Evolutionary conservation across 2,797 vertebrate genomes (phyloP).

Genomic region (Florisuga fusca): DNA sequence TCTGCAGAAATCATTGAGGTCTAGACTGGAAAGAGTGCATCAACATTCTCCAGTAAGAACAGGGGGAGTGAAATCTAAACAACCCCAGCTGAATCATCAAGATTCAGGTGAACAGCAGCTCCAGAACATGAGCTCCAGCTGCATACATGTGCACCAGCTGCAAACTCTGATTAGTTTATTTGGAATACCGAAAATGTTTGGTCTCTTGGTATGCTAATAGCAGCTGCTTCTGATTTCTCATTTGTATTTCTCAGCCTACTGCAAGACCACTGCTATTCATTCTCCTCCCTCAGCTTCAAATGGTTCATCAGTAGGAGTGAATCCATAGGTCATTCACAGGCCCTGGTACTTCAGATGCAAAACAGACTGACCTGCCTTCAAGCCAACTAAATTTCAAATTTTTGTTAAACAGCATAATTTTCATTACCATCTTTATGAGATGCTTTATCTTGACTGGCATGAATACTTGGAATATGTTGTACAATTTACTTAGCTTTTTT

Average conservation of each 20-base stretch:
- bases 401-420: background rate
- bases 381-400: background rate
- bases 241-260: background rate
- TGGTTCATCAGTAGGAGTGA: background rate
- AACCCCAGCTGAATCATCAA: background rate
- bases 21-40: background rate
- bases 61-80: background rate
- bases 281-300: background rate
- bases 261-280: background rate
- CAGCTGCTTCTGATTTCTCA: background rate
- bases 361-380: background rate
- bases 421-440: background rate
- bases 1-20: background rate
- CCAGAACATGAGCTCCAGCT: background rate
- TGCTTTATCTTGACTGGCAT: background rate
- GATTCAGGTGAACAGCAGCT: background rate
- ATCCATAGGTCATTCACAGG: background rate
- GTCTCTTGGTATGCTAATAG: background rate
- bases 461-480: background rate
- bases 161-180: background rate
- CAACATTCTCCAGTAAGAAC: background rate
- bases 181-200: background rate
- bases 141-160: background rate
- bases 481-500: background rate
- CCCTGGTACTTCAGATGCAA: background rate